Base-by-base conservation (phyloP, 2,888 invertebrate species). In the Cinara cedri region DNA sequence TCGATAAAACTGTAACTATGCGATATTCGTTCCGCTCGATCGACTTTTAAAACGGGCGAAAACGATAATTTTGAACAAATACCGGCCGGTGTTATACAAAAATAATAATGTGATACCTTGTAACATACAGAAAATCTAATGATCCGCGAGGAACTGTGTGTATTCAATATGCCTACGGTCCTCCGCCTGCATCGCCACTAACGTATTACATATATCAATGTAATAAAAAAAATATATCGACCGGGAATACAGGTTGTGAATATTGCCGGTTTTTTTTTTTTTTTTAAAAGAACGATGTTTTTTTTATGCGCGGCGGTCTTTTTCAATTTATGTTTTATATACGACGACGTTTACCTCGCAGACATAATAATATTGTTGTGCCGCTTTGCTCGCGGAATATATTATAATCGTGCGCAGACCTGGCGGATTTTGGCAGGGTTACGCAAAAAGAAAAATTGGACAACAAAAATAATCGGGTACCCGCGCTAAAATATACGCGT, bases 11-110 rank as follows among this genome's bases (percentile, higher is more conserved):
- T 46, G 63, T 14, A n/a, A 6, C 26, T 2, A 57, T 26, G n/a
- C 34, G n/a, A n/a, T 57, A 21, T 44, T 19, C 70, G 55, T 71
- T 71, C 71, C 71, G 57, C 71, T 24, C 71, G 44, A 71, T 71
- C 71, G n/a, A 55, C 24, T 44, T 10, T 14, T 14, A 21, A 21
- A 14, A 46, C 16, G 19, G 21, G 4, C 10, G 3, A 26, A 19
- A 16, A 54, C 10, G 54, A 55, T 54, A 34, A 21, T 55, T 14
- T 24, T 14, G 54, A 70, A 70, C 70, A 70, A 70, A n/a, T n/a
- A n/a, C n/a, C n/a, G n/a, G n/a, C n/a, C n/a, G n/a, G n/a, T n/a
- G n/a, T n/a, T n/a, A n/a, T n/a, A n/a, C n/a, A n/a, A n/a, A n/a
- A 70, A 70, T 66, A 49, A 49, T 49, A 66, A 49, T 44, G 2